Evolutionary conservation across 2,797 vertebrate species (phyloP).

Genomic region (Sebastes oblongus): DNA sequence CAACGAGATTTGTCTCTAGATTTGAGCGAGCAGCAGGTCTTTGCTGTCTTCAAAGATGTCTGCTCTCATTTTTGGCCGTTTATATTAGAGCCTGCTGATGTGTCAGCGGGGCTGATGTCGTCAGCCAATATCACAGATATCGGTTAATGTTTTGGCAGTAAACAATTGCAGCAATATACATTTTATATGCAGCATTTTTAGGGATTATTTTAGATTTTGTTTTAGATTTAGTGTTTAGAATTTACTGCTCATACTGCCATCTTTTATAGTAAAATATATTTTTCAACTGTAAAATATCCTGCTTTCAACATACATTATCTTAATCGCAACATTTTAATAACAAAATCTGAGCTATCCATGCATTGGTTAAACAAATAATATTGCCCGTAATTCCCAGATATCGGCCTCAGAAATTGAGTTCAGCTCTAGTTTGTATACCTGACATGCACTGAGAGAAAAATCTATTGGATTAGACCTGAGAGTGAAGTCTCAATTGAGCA

Average conservation of each 20-base stretch:
- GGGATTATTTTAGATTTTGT: background rate
- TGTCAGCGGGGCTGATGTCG: background rate
- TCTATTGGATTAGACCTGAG: background rate
- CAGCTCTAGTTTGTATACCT: background rate
- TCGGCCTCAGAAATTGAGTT: background rate
- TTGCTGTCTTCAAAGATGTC: background rate
- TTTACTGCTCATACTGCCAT: background rate
- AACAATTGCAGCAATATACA: background rate
- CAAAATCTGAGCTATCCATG: background rate
- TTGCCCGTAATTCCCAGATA: background rate
- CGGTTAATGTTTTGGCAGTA: background rate
- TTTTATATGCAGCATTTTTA: background rate
- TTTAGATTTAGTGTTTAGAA: background rate
- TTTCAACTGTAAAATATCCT: background rate
- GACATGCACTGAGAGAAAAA: background rate
- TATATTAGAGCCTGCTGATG: background rate
- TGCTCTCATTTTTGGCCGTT: background rate
- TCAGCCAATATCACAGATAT: background rate
- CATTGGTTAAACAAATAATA: background rate
- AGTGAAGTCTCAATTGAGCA: background rate
- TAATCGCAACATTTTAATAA: background rate
- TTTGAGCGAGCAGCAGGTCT: background rate
- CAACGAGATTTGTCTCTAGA: background rate
- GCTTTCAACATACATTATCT: background rate
- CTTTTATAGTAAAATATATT: background rate